These are phyloP conservation scores for Myotis davidii DNA, from an alignment of 2,113 vertebrate species.

Conservation along the genomic window DNA sequence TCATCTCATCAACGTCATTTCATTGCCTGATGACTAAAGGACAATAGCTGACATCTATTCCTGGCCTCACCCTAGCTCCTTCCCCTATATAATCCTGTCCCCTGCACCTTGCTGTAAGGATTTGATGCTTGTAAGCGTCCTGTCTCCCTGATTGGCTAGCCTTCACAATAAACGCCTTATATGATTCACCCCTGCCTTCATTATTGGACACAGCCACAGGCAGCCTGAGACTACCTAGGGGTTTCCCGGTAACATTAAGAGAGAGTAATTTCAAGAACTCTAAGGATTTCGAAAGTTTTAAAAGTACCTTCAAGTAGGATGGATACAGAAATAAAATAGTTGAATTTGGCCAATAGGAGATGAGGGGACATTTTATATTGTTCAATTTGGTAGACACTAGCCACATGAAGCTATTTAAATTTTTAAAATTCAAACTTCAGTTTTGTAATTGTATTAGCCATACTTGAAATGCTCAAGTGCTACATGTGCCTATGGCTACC, in stretches of 20 bases:
- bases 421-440: background rate
- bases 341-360: background rate
- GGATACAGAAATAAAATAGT: background rate
- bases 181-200: no score
- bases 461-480: constrained; percentile 1
- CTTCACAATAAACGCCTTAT: no score
- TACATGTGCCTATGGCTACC: background rate
- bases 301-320: background rate
- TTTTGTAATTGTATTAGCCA: background rate
- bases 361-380: background rate
- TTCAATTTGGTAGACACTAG: background rate
- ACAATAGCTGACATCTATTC: no score
- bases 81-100: no score
- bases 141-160: no score
- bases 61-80: no score
- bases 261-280: background rate
- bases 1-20: no score
- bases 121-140: no score
- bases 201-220: no score
- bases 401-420: background rate
- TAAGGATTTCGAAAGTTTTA: background rate
- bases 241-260: background rate
- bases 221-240: no score
- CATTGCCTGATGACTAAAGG: no score
- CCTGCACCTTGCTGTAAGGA: no score